These are phyloP conservation scores for Drosophila pseudotalamancana DNA, from an alignment of 2,888 invertebrate genomes.

Conservation along the genomic window DNA sequence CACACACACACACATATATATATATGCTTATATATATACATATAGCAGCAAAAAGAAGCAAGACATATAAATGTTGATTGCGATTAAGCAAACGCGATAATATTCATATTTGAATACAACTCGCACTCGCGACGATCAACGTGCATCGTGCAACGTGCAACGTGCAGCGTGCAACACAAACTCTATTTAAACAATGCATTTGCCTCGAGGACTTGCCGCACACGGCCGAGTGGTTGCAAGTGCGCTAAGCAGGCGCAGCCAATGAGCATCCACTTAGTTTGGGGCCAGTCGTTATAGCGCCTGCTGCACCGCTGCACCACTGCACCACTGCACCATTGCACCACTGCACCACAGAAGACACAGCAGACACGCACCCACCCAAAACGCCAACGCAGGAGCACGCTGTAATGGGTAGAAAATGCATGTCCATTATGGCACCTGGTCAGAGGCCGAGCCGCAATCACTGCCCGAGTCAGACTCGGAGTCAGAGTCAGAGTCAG, in stretches of 20 bases:
- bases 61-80: conserved; percentile 68
- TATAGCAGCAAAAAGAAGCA: too few species aligned
- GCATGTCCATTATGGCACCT: conserved; percentile 77
- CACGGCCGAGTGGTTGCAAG: conserved; percentile 5
- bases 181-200: conserved; percentile 80
- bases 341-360: not conserved
- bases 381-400: conserved; percentile 35
- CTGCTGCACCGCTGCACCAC: conserved; percentile 7
- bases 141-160: conserved; percentile 7
- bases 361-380: conserved; percentile 71
- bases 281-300: conserved; percentile 11
- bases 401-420: conserved; percentile 68
- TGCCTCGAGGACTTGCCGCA: conserved; percentile 56
- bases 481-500: not conserved
- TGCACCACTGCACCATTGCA: too few species aligned
- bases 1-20: too few species aligned
- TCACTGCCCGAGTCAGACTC: not conserved
- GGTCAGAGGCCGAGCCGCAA: conserved; percentile 37
- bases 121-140: too few species aligned
- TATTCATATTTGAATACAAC: conserved; percentile 77
- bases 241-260: conserved; percentile 61
- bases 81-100: conserved; percentile 77
- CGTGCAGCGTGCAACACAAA: conserved; percentile 42
- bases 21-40: too few species aligned
- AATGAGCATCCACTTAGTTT: conserved; percentile 43